Base-by-base conservation (phyloP, 2,797 vertebrate species). In the Typhlichthys eigenmanni region DNA sequence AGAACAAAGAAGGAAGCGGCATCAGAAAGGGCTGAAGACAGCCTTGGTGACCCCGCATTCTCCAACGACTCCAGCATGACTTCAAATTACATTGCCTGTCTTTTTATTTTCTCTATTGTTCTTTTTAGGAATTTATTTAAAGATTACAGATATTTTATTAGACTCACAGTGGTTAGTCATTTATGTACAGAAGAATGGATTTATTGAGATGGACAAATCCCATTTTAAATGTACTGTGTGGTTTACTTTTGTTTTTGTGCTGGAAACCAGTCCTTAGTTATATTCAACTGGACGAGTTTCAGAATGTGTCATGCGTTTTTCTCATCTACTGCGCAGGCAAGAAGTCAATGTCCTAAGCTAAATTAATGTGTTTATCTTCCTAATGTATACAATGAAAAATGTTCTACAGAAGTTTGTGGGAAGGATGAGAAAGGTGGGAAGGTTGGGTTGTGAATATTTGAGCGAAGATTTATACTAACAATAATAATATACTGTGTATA, bases 341-440 rank as follows among this genome's bases (percentile, higher is more conserved):
- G 24, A 29, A 29, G 24, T 45, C 10, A 66, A 68, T 71, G 60
- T 55, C 57, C 53, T 11, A 11, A 75, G 66, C 61, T 59, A 63
- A 29, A 29, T 29, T 0, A 29, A 60, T 45, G 60, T 34, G 57
- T 71, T 76, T 73, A 58, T 60, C 43, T 58, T 69, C 19, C 57
- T 78, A 54, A 58, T 55, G 47, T 52, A 69, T 65, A 24, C 3
- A 24, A 78, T 77, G 64, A 51, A 50, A 79, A 80, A 81, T 78
- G 71, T 63, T 67, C 24, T 29, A 29, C 24, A 29, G 24, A 29
- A 29, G 4, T 29, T 29, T 29, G 24, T 29, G 24, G 24, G 24
- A 29, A 29, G 24, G 24, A 4, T 29, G 4, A 4, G 24, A 29
- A 29, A 29, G 24, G 24, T 68, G 73, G 70, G 74, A 85, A 85